phyloP scores from a whole-genome alignment of 1,140 invertebrate genomes.

The Antheraea pernyi region DNA sequence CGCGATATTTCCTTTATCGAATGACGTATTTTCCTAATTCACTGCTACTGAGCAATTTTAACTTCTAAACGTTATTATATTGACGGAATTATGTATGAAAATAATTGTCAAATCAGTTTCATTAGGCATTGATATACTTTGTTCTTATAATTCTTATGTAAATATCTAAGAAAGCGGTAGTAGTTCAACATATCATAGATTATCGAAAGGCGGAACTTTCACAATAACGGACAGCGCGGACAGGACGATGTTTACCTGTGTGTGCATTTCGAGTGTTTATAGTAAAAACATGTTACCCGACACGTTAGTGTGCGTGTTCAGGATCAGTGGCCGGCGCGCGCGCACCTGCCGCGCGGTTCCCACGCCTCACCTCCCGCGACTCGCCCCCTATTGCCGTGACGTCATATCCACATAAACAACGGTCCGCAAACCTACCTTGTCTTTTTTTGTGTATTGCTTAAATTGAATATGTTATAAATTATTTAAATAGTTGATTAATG shows the following conservation, averaged over 20 bases:
- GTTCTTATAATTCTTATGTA: not conserved
- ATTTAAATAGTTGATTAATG: slow-evolving; percentile 20
- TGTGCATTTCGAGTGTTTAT: slow-evolving; percentile 34
- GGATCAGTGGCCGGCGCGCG: slow-evolving; percentile 75
- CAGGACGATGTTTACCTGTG: slow-evolving; percentile 30
- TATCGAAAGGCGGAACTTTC: slow-evolving; percentile 66
- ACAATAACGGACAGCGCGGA: slow-evolving; percentile 44
- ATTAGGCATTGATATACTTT: not conserved
- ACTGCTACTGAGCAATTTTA: no score
- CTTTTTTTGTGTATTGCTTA: slow-evolving; percentile 26
- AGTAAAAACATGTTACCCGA: slow-evolving; percentile 24
- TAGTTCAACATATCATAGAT: slow-evolving; percentile 28
- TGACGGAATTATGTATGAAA: no score
- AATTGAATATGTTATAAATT: slow-evolving; percentile 11
- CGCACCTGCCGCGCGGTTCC: slow-evolving; percentile 75
- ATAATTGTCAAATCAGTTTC: no score
- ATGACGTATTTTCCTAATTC: no score
- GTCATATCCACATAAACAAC: slow-evolving; percentile 66
- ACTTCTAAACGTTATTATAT: no score
- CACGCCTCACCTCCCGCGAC: slow-evolving; percentile 54
- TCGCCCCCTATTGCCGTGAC: slow-evolving; percentile 43
- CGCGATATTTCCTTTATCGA: no score
- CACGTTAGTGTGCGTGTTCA: slow-evolving; percentile 49
- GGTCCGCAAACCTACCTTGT: slow-evolving; percentile 46
- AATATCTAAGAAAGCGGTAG: not conserved